phyloP scores from a whole-genome alignment of 1,140 invertebrate species.

The Delia radicum region DNA sequence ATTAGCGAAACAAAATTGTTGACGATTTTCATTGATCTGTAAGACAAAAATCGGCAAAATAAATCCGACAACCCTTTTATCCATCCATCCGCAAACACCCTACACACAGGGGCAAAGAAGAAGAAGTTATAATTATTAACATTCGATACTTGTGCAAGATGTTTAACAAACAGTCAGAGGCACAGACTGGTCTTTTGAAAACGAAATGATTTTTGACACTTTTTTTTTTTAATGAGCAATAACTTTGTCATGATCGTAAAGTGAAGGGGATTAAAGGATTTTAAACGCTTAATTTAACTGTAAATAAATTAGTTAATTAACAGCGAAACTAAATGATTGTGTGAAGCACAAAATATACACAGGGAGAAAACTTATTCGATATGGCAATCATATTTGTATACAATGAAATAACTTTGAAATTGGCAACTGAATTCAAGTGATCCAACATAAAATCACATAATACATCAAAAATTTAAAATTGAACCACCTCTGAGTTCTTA shows the following conservation, averaged over 20 bases:
- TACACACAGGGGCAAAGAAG: neutral
- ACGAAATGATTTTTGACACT: slow-evolving; percentile 1
- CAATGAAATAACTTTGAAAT: no score
- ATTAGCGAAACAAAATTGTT: no score
- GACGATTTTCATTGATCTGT: no score
- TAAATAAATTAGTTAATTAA: slow-evolving; percentile 2
- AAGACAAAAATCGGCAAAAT: no score
- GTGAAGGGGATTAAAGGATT: neutral
- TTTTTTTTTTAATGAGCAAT: slow-evolving; percentile 1
- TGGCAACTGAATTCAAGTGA: no score
- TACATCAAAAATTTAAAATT: no score
- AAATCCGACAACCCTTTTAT: no score
- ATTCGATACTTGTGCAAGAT: neutral
- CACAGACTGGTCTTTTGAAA: neutral
- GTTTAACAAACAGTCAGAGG: neutral
- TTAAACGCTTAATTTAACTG: neutral
- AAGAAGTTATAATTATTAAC: neutral
- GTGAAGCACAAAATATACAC: neutral
- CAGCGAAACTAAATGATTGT: no score
- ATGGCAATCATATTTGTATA: no score
- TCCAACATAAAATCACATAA: no score
- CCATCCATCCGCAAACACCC: neutral
- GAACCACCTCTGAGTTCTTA: no score
- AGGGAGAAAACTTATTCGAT: neutral
- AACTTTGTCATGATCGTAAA: neutral